phyloP scores from a whole-genome alignment of 2,888 invertebrate species.

The Oligia fasciuncula region DNA sequence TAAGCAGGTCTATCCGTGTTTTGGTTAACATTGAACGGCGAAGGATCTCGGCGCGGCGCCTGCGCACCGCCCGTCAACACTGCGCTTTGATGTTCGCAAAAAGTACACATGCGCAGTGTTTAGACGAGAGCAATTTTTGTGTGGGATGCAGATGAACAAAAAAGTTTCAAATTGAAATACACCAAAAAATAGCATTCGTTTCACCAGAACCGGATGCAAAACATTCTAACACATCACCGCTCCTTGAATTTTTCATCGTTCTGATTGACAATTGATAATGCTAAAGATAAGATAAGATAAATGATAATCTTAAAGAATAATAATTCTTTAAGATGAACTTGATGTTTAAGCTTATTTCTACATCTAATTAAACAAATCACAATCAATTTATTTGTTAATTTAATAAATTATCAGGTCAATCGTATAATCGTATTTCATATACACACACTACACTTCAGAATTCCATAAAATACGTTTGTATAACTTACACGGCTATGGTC shows the following conservation, averaged over 20 bases:
- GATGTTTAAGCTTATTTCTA: not conserved
- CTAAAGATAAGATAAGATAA: not conserved
- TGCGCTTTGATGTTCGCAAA: conserved; percentile 68
- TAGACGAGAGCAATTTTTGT: conserved; percentile 29
- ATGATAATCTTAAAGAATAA: too few species aligned
- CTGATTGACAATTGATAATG: not conserved
- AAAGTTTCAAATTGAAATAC: conserved; percentile 6
- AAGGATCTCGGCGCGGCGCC: conserved; percentile 42
- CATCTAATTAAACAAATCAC: not conserved
- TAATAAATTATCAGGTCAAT: not conserved
- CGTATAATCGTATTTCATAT: not conserved
- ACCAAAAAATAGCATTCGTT: not conserved
- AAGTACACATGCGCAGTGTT: conserved; percentile 35
- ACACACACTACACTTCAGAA: not conserved
- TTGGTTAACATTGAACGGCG: conserved; percentile 53
- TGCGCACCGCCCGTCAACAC: conserved; percentile 68
- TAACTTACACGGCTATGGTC: not conserved
- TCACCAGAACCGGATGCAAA: conserved; percentile 28
- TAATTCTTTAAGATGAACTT: not conserved
- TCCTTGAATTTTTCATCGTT: not conserved
- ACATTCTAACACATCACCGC: conserved; percentile 2
- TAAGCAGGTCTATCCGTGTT: conserved; percentile 38
- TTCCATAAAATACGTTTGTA: not conserved
- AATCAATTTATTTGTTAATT: not conserved
- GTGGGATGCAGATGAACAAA: conserved; percentile 16